Conservation (phyloP, 2,797 vertebrate genomes). For the Craterocephalus amniculus region DNA sequence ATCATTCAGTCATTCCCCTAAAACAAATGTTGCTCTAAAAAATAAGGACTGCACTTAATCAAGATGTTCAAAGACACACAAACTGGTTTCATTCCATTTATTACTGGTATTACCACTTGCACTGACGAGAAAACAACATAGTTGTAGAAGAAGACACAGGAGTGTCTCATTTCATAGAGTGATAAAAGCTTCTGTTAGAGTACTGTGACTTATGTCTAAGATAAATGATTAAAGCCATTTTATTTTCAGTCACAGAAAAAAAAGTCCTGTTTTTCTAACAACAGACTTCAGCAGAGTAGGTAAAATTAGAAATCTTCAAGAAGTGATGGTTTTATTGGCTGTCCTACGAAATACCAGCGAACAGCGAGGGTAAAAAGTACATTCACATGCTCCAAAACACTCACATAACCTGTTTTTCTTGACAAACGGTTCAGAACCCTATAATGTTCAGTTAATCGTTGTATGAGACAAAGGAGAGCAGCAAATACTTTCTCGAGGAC, state of each 20-base stretch:
- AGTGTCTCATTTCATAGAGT: neutral
- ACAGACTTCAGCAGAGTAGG: neutral
- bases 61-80: conserved; percentile 12
- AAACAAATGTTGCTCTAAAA: neutral
- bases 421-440: neutral
- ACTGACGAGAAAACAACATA: conserved; percentile 20
- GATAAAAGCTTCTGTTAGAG: conserved; percentile 29
- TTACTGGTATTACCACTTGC: conserved; percentile 14
- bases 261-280: neutral
- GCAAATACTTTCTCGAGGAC: too few relatives aligned
- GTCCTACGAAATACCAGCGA: neutral
- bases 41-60: neutral
- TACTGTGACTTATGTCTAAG: neutral
- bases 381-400: neutral
- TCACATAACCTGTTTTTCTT: neutral
- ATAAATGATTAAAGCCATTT: conserved; percentile 17
- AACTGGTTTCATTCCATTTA: conserved; percentile 5
- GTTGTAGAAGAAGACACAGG: conserved; percentile 3
- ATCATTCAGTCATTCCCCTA: neutral
- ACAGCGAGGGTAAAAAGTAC: neutral
- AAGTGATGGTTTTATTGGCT: neutral
- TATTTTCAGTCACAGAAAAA: conserved; percentile 5
- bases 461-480: too few relatives aligned
- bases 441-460: too few relatives aligned
- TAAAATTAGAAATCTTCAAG: neutral